Conservation (phyloP, 1,140 invertebrate genomes). For the Maniola jurtina region DNA sequence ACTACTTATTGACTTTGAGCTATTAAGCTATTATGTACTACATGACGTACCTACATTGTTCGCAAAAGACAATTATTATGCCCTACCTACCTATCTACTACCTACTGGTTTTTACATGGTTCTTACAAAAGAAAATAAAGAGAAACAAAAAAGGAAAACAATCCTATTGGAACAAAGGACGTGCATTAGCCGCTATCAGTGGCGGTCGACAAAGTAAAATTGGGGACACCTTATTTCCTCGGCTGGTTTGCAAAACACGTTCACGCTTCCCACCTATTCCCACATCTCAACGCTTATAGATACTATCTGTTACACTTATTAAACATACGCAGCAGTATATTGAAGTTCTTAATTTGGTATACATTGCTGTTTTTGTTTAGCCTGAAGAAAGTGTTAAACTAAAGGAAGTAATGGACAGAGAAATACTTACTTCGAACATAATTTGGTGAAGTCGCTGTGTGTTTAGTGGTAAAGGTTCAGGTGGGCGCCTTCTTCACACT, state of each 20-base stretch:
- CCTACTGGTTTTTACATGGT: not conserved
- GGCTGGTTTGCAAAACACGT: constrained; percentile 76
- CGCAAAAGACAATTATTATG: no score
- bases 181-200: constrained; percentile 62
- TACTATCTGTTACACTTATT: constrained; percentile 73
- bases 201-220: constrained; percentile 68
- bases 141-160: constrained; percentile 27
- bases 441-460: constrained; percentile 25
- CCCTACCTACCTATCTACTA: no score
- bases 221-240: constrained; percentile 72
- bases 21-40: no score
- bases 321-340: constrained; percentile 25
- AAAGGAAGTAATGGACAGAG: constrained; percentile 6
- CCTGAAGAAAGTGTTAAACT: not conserved
- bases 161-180: constrained; percentile 38
- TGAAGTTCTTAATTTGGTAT: not conserved
- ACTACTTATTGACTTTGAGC: no score
- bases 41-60: no score
- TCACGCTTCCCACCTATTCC: constrained; percentile 75
- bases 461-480: constrained; percentile 54
- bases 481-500: constrained; percentile 73
- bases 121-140: constrained; percentile 7
- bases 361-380: constrained; percentile 33
- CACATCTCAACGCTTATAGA: constrained; percentile 77
- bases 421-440: not conserved